Base-by-base conservation (phyloP, 2,113 vertebrate species). In the Charadrius vociferus region DNA sequence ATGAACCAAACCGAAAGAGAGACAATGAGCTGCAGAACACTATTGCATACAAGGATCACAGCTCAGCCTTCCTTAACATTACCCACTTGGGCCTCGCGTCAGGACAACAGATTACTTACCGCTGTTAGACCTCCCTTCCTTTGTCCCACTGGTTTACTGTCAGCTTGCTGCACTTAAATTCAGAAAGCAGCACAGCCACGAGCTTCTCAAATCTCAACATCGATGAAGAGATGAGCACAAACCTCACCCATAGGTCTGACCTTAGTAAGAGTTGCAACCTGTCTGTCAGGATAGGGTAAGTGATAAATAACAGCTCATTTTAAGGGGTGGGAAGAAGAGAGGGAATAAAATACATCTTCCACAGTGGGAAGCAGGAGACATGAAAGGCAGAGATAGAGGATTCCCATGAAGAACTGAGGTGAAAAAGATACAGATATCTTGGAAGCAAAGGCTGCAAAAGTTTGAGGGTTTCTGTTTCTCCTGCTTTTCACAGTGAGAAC, bases 1-100 rank as follows among this genome's bases (percentile, higher is more conserved):
- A 50, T 89, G 65, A 97, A 95, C 82, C 83, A 94, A 97, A 95
- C 45, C 52, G 55, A 74, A 79, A 68, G 72, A 94, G 71, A 95
- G 65, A 92, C 79, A 92, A 62, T 13, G 24, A 96, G 88, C 36
- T 71, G 22, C 23, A 68, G 61, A 85, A 85, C 14, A 22, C 9
- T 45, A 15, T 4, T 71, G 14, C 29, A 36, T 36, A 55, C 19
- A 32, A 79, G 27, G 53, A 81, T 72, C 34, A 41, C 0, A 0
- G 73, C 49, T 81, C 79, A 81, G 43, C 29, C 47, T 78, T 67
- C 62, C 55, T 73, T 49, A 49, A 63, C 20, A 59, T 78, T 8
- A 41, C 12, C 41, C 14, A 52, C 26, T 50, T 21, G 37, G 45
- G n/a, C 34, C 19, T 80, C 56, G 32, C 29, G 1, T 17, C 30